Conservation (phyloP, 2,888 invertebrate species). For the Eupithecia vulgata region DNA sequence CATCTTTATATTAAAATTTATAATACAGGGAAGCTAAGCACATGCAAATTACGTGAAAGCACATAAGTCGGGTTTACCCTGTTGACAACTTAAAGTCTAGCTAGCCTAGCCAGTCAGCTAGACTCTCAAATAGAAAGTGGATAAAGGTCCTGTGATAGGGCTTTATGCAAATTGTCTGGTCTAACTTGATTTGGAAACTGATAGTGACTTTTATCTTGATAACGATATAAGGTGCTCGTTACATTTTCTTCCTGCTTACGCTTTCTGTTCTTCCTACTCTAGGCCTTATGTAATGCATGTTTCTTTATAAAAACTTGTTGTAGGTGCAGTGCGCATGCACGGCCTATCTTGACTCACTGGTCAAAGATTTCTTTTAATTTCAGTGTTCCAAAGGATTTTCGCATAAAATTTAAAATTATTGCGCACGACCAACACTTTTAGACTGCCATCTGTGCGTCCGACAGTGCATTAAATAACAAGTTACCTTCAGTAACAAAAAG, state of each 20-base stretch:
- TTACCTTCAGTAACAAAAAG: background rate
- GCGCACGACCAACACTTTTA: constrained; percentile 8
- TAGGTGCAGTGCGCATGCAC: background rate
- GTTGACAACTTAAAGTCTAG: constrained; percentile 9
- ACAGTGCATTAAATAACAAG: constrained; percentile 16
- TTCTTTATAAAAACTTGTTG: background rate
- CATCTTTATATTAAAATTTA: background rate
- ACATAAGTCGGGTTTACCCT: constrained; percentile 6
- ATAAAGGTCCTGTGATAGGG: constrained; percentile 24
- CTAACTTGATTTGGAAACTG: constrained; percentile 15
- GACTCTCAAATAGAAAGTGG: constrained; percentile 24
- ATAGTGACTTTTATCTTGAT: constrained; percentile 11
- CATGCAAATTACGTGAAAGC: constrained; percentile 25
- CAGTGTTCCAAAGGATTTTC: background rate
- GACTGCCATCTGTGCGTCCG: constrained; percentile 28
- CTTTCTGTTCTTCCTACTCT: background rate
- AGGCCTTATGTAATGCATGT: background rate
- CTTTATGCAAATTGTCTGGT: constrained; percentile 17
- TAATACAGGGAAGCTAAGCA: constrained; percentile 17
- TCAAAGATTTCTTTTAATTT: background rate
- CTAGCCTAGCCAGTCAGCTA: constrained; percentile 17
- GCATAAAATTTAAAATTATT: background rate
- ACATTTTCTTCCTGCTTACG: background rate
- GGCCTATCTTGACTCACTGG: background rate
- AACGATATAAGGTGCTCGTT: background rate